Percentiles rank a stretch among this genome's conserved stretches.
These are phyloP conservation scores for Ornithorhynchus anatinus DNA, from an alignment of 2,113 vertebrate genomes.

Conservation along the genomic window DNA sequence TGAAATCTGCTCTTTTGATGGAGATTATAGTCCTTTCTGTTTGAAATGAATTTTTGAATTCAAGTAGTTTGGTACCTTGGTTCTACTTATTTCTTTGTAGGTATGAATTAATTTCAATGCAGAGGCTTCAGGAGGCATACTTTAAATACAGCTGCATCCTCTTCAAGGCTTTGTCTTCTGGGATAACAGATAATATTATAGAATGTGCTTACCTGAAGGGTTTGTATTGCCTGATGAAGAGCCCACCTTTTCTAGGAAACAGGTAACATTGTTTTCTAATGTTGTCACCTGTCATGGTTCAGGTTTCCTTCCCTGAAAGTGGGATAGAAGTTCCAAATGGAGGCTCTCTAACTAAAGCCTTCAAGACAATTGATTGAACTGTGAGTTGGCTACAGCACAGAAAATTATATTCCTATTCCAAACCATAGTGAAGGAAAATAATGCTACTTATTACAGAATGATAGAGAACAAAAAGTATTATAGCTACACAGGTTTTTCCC, in stretches of 20 bases:
- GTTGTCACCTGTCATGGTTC: not conserved
- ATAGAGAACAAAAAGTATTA: too few relatives aligned
- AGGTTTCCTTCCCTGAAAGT: not conserved
- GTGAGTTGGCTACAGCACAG: not conserved
- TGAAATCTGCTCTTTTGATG: constrained; percentile 61
- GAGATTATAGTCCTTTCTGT: constrained; percentile 47
- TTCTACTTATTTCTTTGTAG: constrained; percentile 39
- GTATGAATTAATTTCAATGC: constrained; percentile 31
- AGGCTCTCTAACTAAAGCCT: too few relatives aligned
- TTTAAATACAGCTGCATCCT: constrained; percentile 39
- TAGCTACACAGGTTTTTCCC: too few relatives aligned
- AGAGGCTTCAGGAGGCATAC: constrained; percentile 35
- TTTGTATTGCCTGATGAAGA: constrained; percentile 16
- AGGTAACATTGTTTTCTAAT: constrained; percentile 14
- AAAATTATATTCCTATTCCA: not conserved
- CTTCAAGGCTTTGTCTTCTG: constrained; percentile 9
- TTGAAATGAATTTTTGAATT: constrained; percentile 63
- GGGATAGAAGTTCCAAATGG: not conserved
- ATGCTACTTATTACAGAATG: too few relatives aligned
- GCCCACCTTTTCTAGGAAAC: constrained; percentile 29
- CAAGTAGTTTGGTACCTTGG: not conserved
- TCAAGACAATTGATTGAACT: too few relatives aligned
- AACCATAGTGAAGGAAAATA: too few relatives aligned
- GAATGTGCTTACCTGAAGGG: constrained; percentile 26
- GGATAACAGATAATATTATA: constrained; percentile 26